A percentile compares a stretch with the other conserved stretches of the same genome.
Conservation (phyloP, 1,140 invertebrate species). For the Drosophila kikkawai region DNA sequence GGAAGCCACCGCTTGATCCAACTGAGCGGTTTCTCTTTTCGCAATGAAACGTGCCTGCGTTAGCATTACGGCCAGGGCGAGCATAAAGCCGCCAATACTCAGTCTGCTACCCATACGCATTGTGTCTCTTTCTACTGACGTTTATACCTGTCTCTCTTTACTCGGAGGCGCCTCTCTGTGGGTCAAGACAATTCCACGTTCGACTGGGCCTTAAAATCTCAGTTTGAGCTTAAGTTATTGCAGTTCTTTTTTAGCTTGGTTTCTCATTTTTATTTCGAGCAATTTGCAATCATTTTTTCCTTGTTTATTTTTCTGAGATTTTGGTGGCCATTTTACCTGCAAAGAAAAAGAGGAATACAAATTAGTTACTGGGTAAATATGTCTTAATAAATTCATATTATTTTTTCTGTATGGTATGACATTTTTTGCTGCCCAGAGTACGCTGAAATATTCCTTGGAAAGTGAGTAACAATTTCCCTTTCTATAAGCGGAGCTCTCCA, state of each 20-base stretch:
- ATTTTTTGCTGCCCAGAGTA: slow-evolving; percentile 9
- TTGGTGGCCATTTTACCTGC: slow-evolving; percentile 44
- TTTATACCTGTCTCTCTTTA: slow-evolving; percentile 17
- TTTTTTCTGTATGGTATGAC: slow-evolving; percentile 1
- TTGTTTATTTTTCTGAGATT: slow-evolving; percentile 41
- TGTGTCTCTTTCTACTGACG: slow-evolving; percentile 18
- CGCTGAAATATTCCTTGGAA: slow-evolving; percentile 33
- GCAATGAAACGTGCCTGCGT: slow-evolving; percentile 72
- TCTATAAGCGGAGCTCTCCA: slow-evolving; percentile 9
- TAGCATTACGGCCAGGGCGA: slow-evolving; percentile 48
- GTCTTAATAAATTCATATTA: not conserved
- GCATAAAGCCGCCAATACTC: slow-evolving; percentile 36
- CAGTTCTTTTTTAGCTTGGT: slow-evolving; percentile 21
- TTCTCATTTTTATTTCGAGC: slow-evolving; percentile 29
- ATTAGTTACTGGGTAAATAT: slow-evolving; percentile 3
- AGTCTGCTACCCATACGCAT: slow-evolving; percentile 55
- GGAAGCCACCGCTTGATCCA: slow-evolving; percentile 42
- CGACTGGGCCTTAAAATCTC: slow-evolving; percentile 54
- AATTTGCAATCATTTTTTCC: slow-evolving; percentile 30
- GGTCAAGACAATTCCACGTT: slow-evolving; percentile 53
- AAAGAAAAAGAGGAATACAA: slow-evolving; percentile 9
- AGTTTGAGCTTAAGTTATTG: slow-evolving; percentile 35
- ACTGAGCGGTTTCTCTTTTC: slow-evolving; percentile 70
- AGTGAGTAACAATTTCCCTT: slow-evolving; percentile 38
- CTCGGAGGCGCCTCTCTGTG: slow-evolving; percentile 5